Evolutionary conservation across 2,888 invertebrate genomes (phyloP).

Genomic region (Phalera bucephala): DNA sequence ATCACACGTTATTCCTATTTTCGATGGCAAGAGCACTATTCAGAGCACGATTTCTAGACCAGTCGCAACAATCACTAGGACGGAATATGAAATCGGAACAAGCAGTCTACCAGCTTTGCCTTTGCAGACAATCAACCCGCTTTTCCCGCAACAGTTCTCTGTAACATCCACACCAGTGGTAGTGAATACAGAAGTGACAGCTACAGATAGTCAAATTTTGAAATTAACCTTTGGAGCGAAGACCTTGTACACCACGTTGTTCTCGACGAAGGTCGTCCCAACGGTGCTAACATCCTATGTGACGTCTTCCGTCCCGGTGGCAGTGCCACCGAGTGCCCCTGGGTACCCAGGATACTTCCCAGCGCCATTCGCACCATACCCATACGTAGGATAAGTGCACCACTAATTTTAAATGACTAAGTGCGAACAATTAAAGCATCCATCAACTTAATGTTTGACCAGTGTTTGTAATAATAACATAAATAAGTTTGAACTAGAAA

Average conservation of each 20-base stretch:
- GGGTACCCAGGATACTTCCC: slow-evolving; percentile 91
- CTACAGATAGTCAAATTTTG: slow-evolving; percentile 91
- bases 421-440: slow-evolving; percentile 31
- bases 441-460: slow-evolving; percentile 28
- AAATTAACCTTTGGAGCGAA: slow-evolving; percentile 96
- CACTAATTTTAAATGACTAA: slow-evolving; percentile 19
- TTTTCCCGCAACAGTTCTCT: slow-evolving; percentile 86
- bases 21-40: slow-evolving; percentile 89
- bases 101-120: slow-evolving; percentile 86
- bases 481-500: slow-evolving; percentile 45
- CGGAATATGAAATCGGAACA: slow-evolving; percentile 90
- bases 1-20: slow-evolving; percentile 90
- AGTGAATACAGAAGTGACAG: slow-evolving; percentile 89
- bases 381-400: slow-evolving; percentile 86
- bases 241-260: slow-evolving; percentile 93
- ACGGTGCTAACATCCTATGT: slow-evolving; percentile 92
- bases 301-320: slow-evolving; percentile 86
- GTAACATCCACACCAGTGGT: slow-evolving; percentile 92
- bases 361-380: slow-evolving; percentile 88
- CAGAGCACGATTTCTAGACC: slow-evolving; percentile 91
- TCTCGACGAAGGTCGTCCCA: slow-evolving; percentile 91
- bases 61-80: slow-evolving; percentile 90
- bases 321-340: slow-evolving; percentile 86
- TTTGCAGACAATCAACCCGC: slow-evolving; percentile 82
- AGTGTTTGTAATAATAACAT: slow-evolving; percentile 49